Conservation (phyloP, 2,113 vertebrate species). For the Archilochus colubris region DNA sequence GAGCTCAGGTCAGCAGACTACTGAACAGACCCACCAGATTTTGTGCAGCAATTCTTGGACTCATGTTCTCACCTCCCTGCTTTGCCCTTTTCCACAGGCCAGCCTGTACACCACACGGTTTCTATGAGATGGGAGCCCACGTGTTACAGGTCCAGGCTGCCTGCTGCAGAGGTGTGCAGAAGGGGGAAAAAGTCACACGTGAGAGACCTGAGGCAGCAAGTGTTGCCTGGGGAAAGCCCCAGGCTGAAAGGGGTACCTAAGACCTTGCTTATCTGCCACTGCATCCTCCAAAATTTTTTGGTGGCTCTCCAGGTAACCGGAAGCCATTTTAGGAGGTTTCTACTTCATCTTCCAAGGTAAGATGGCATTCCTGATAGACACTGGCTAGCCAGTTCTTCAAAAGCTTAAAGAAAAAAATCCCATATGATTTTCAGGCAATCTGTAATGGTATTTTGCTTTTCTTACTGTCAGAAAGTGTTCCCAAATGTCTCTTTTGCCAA, state of each 20-base stretch:
- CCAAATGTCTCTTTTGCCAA: background rate
- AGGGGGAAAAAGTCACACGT: background rate
- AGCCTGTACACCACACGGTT: accelerated
- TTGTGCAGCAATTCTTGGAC: background rate
- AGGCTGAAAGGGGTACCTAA: background rate
- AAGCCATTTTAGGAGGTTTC: background rate
- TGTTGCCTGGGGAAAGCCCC: background rate
- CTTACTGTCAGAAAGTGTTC: background rate
- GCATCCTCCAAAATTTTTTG: background rate
- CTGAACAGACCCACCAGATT: background rate
- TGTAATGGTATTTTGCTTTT: background rate
- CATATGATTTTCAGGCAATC: background rate
- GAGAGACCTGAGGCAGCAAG: background rate
- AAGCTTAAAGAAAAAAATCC: background rate
- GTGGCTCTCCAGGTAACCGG: background rate
- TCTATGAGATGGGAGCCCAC: accelerated
- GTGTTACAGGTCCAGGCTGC: accelerated
- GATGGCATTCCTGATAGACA: background rate
- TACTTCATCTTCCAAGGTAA: background rate
- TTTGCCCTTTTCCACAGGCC: background rate
- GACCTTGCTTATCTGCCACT: background rate
- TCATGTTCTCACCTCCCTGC: accelerated
- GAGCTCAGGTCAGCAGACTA: background rate
- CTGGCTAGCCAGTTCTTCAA: background rate
- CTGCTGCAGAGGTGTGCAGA: background rate